Conservation (phyloP, 2,113 vertebrate species). For the Silurus asotus region DNA sequence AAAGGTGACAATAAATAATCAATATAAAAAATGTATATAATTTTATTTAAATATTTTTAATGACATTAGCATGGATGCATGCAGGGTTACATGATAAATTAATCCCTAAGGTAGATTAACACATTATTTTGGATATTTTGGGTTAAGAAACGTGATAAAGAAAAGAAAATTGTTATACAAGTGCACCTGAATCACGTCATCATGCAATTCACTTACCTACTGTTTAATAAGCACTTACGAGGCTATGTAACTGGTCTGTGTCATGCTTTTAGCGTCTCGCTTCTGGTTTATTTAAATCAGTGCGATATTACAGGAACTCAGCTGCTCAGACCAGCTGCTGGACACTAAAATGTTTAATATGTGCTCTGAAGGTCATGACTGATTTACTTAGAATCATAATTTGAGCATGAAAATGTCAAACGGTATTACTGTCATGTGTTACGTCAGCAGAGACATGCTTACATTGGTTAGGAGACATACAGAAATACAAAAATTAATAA, state of each 20-base stretch:
- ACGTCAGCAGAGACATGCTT: not conserved
- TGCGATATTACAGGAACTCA: conserved; percentile 31
- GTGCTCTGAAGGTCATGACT: not conserved
- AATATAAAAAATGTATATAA: not conserved
- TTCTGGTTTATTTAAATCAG: not conserved
- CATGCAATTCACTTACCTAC: not conserved
- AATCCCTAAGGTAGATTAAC: not conserved
- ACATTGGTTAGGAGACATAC: too few species aligned
- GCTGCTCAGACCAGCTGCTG: conserved; percentile 4
- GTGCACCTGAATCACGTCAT: not conserved
- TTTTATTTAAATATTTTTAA: not conserved
- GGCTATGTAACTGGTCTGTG: not conserved
- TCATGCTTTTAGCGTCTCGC: not conserved
- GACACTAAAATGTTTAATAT: conserved; percentile 37
- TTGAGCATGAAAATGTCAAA: not conserved
- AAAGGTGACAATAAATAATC: not conserved
- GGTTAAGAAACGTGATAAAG: not conserved
- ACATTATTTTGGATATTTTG: not conserved
- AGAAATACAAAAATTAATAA: not conserved
- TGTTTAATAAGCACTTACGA: not conserved
- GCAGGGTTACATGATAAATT: not conserved
- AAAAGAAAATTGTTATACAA: not conserved
- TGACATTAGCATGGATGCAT: not conserved
- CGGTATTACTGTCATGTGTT: not conserved
- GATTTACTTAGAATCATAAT: conserved; percentile 19